These are phyloP conservation scores for Diaphora mendica DNA, from an alignment of 2,888 invertebrate species.

Conservation along the genomic window DNA sequence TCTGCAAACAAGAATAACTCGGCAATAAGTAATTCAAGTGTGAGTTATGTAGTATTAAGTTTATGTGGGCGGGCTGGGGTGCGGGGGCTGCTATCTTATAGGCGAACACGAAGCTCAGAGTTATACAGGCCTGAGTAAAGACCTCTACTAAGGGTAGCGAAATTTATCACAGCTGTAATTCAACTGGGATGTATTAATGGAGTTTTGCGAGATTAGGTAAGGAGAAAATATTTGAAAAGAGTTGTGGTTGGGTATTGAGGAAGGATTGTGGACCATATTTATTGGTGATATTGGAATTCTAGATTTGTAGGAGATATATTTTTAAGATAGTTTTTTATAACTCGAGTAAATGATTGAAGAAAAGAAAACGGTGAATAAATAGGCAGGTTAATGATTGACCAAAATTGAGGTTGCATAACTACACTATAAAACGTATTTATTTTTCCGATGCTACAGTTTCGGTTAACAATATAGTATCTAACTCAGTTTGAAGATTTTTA, in stretches of 20 bases:
- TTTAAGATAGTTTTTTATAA: background rate
- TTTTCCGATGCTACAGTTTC: background rate
- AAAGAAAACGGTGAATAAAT: background rate
- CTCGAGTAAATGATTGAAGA: background rate
- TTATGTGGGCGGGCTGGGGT: constrained; percentile 70
- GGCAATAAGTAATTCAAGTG: constrained; percentile 79
- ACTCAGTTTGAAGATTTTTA: background rate
- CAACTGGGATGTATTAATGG: constrained; percentile 31
- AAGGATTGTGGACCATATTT: constrained; percentile 14
- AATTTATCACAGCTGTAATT: constrained; percentile 39
- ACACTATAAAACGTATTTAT: background rate
- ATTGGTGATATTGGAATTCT: constrained; percentile 19
- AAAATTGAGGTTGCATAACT: background rate
- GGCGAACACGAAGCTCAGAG: constrained; percentile 52
- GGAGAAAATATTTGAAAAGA: constrained; percentile 25
- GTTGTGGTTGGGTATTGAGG: constrained; percentile 13
- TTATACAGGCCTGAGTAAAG: constrained; percentile 50
- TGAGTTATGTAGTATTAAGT: constrained; percentile 82
- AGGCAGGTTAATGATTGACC: background rate
- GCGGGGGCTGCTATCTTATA: constrained; percentile 60
- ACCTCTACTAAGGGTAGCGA: constrained; percentile 49
- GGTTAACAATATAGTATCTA: background rate
- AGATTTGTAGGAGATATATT: constrained; percentile 10
- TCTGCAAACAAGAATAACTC: constrained; percentile 72
- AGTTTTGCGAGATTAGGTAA: constrained; percentile 26